These are phyloP conservation scores for Cryptoblepharus egeriae DNA, from an alignment of 2,797 vertebrate species.

Conservation along the genomic window DNA sequence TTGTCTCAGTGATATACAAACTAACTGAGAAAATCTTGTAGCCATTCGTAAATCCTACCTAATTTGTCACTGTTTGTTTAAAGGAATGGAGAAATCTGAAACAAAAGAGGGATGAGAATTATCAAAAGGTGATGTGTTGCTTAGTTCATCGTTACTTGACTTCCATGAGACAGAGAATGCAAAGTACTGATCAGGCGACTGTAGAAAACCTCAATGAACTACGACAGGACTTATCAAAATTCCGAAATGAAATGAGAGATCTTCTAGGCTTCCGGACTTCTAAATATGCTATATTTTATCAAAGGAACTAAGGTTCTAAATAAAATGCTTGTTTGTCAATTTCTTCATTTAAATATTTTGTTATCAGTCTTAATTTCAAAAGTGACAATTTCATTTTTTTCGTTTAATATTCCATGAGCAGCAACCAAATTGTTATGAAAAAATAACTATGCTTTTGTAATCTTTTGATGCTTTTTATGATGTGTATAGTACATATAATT, in stretches of 20 bases:
- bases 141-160: slow-evolving; percentile 98
- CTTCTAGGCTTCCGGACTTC: slow-evolving; percentile 97
- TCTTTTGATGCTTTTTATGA: slow-evolving; percentile 65
- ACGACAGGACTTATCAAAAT: slow-evolving; percentile 96
- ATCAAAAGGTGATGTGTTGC: slow-evolving; percentile 99
- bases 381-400: slow-evolving; percentile 57
- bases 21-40: neutral
- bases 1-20: neutral
- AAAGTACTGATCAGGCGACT: slow-evolving; percentile 96
- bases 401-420: slow-evolving; percentile 59
- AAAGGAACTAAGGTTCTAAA: slow-evolving; percentile 84
- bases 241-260: slow-evolving; percentile 98
- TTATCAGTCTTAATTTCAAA: slow-evolving; percentile 4
- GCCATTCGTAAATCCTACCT: neutral
- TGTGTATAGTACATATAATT: slow-evolving; percentile 60
- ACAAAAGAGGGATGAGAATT: slow-evolving; percentile 95
- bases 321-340: neutral
- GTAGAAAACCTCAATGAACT: slow-evolving; percentile 97
- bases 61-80: slow-evolving; percentile 54
- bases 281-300: slow-evolving; percentile 99
- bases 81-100: slow-evolving; percentile 98
- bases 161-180: slow-evolving; percentile 97
- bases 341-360: slow-evolving; percentile 1
- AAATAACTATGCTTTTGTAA: slow-evolving; percentile 10
- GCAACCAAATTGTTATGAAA: slow-evolving; percentile 54